phyloP scores from a whole-genome alignment of 35 echinoderm and acorn worm species.

The Amphiura filiformis region DNA sequence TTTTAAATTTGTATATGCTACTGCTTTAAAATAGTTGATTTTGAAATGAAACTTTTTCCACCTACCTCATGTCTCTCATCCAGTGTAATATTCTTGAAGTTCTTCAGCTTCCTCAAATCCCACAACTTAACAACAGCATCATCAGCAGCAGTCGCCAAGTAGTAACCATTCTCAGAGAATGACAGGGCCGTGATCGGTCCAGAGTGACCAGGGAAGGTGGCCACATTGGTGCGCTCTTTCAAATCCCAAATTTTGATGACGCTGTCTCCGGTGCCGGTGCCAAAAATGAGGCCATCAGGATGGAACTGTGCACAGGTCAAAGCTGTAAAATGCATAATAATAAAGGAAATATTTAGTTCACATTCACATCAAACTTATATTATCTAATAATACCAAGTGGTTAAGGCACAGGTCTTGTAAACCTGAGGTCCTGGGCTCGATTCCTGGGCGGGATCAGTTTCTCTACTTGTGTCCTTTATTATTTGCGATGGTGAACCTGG shows the following conservation, averaged over 20 bases:
- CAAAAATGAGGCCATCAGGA: slow-evolving; percentile 99
- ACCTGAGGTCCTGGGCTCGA: too few species aligned
- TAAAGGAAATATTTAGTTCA: background rate
- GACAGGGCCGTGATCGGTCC: slow-evolving; percentile 96
- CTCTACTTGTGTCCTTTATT: too few species aligned
- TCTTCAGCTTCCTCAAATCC: slow-evolving; percentile 98
- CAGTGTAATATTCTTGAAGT: slow-evolving; percentile 97
- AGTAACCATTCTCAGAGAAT: slow-evolving; percentile 99
- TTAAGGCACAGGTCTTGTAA: too few species aligned
- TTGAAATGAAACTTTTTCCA: too few species aligned
- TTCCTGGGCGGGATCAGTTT: too few species aligned
- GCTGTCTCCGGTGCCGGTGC: slow-evolving; percentile 94
- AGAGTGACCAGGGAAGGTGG: slow-evolving; percentile 97
- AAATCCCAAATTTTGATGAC: slow-evolving; percentile 99
- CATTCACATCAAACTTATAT: background rate
- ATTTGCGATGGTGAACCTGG: too few species aligned
- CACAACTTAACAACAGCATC: slow-evolving; percentile 97
- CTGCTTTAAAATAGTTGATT: too few species aligned
- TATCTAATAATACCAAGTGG: background rate
- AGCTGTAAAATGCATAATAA: slow-evolving; percentile 49
- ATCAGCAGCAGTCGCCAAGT: slow-evolving; percentile 95
- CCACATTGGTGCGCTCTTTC: slow-evolving; percentile 96
- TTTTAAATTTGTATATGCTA: too few species aligned
- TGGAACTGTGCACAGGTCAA: slow-evolving; percentile 98
- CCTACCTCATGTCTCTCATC: slow-evolving; percentile 93